Percentiles rank a stretch among this genome's conserved stretches.
phyloP scores from a whole-genome alignment of 2,888 invertebrate genomes.

The Eilema caniola region DNA sequence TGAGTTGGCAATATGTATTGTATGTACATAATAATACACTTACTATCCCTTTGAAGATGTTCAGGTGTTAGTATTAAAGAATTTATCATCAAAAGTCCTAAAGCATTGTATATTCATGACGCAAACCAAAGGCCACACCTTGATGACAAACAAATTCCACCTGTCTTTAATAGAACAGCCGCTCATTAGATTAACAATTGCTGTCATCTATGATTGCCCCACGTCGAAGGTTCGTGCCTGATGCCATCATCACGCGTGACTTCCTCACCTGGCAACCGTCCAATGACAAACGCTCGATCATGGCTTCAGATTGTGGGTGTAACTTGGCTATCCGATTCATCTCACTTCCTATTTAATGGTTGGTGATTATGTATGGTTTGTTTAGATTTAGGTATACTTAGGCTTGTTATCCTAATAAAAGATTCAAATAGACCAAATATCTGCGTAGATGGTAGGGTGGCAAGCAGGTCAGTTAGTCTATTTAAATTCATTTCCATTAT shows the following conservation, averaged over 20 bases:
- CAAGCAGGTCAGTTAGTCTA: neutral
- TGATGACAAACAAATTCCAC: constrained; percentile 25
- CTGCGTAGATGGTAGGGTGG: neutral
- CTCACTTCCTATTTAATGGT: constrained; percentile 17
- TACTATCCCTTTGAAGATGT: neutral
- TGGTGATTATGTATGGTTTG: constrained; percentile 12
- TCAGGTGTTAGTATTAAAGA: neutral
- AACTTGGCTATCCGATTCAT: constrained; percentile 16
- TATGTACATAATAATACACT: too few species aligned
- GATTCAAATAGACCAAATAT: neutral
- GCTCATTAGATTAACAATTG: constrained; percentile 39
- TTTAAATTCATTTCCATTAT: too few species aligned
- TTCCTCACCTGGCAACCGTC: constrained; percentile 37
- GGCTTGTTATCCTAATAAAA: constrained; percentile 4
- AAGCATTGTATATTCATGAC: neutral
- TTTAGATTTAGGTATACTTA: neutral
- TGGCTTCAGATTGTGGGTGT: constrained; percentile 24
- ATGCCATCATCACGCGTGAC: constrained; percentile 48
- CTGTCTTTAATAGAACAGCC: constrained; percentile 23
- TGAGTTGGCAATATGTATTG: too few species aligned
- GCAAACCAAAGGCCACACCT: constrained; percentile 14
- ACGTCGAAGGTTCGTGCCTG: constrained; percentile 47
- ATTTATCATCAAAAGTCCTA: neutral
- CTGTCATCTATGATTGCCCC: constrained; percentile 36
- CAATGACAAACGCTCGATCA: constrained; percentile 25